Evolutionary conservation across 2,888 invertebrate species (phyloP).

Genomic region (Tortricodes alternella): DNA sequence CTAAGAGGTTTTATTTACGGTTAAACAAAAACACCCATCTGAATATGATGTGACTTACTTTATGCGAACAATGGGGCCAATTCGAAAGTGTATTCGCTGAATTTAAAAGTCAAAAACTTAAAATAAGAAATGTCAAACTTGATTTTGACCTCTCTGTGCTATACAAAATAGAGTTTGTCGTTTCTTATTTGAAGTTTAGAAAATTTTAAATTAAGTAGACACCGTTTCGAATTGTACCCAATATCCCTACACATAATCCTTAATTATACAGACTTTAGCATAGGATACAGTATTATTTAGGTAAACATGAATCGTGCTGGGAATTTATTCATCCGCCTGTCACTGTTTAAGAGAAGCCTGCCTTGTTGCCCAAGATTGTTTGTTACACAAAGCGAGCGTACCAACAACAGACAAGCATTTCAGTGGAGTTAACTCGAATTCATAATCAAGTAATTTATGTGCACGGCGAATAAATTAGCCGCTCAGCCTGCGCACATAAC

Average conservation of each 20-base stretch:
- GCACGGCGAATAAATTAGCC: conserved; percentile 83
- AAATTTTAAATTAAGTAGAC: too few species aligned
- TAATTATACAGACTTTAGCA: not conserved
- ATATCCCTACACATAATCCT: too few species aligned
- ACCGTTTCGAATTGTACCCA: too few species aligned
- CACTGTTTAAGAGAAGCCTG: conserved; percentile 50
- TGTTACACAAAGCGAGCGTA: conserved; percentile 75
- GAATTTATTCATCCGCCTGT: conserved; percentile 47
- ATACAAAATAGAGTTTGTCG: too few species aligned
- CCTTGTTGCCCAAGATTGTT: conserved; percentile 72
- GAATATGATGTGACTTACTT: too few species aligned
- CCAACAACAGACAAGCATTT: conserved; percentile 79
- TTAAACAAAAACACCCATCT: too few species aligned
- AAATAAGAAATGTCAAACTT: too few species aligned
- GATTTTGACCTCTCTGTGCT: too few species aligned
- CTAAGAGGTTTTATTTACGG: not conserved
- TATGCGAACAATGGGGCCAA: too few species aligned
- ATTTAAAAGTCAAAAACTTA: too few species aligned
- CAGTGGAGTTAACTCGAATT: conserved; percentile 80
- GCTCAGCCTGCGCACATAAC: conserved; percentile 80
- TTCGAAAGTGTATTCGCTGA: too few species aligned
- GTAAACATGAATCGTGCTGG: conserved; percentile 26
- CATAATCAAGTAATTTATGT: conserved; percentile 84
- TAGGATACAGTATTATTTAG: conserved; percentile 22
- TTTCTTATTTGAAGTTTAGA: too few species aligned